These are phyloP conservation scores for Chironex yamaguchii DNA, from an alignment of 30 jellyfish, hydroid and myxozoan genomes.

Conservation along the genomic window DNA sequence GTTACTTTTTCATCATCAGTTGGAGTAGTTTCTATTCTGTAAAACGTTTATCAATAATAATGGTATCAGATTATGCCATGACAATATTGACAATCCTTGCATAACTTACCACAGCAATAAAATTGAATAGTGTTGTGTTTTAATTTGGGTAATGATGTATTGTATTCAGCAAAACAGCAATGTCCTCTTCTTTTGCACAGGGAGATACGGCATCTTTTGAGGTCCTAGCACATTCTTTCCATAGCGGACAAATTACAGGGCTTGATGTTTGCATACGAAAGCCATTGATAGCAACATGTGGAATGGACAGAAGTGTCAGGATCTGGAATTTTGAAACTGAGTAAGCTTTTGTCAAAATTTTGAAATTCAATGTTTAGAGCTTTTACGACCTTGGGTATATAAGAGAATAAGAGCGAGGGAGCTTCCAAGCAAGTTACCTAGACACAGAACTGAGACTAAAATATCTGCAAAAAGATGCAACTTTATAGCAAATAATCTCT, in stretches of 20 bases:
- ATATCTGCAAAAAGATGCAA: background rate
- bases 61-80: too few relatives aligned
- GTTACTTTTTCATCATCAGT: background rate
- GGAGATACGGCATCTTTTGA: constrained; percentile 94
- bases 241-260: constrained; percentile 89
- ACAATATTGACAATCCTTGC: too few relatives aligned
- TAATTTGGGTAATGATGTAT: too few relatives aligned
- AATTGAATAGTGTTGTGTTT: too few relatives aligned
- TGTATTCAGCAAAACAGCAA: too few relatives aligned
- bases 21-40: too few relatives aligned
- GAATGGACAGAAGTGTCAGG: constrained; percentile 94
- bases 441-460: too few relatives aligned
- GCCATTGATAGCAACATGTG: constrained; percentile 97
- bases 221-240: constrained; percentile 88
- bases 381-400: too few relatives aligned
- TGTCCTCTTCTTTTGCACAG: constrained; percentile 54
- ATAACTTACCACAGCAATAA: too few relatives aligned
- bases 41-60: too few relatives aligned
- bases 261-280: constrained; percentile 94
- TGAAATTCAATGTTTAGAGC: background rate
- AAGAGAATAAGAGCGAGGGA: too few relatives aligned
- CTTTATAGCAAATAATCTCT: background rate
- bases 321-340: constrained; percentile 95
- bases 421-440: too few relatives aligned
- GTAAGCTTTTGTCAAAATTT: constrained; percentile 37